These are phyloP conservation scores for Pogonus chalceus DNA, from an alignment of 1,140 invertebrate genomes.

Conservation along the genomic window DNA sequence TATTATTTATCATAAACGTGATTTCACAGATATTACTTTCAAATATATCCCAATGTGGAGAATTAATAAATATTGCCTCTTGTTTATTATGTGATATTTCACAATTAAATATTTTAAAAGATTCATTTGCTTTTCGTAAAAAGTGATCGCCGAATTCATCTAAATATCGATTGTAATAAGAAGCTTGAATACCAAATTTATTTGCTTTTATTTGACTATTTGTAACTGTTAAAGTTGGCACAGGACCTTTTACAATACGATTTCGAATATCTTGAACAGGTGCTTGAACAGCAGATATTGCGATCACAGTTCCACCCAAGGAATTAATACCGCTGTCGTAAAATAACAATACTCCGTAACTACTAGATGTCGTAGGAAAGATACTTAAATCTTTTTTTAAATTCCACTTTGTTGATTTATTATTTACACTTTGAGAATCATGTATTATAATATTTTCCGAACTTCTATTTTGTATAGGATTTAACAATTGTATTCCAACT, in stretches of 20 bases:
- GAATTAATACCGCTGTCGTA: slow-evolving; percentile 72
- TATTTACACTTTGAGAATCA: slow-evolving; percentile 56
- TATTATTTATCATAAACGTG: slow-evolving; percentile 74
- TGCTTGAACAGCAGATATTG: slow-evolving; percentile 62
- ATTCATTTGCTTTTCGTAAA: slow-evolving; percentile 78
- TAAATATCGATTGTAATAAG: slow-evolving; percentile 82
- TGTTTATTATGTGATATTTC: slow-evolving; percentile 69
- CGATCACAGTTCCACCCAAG: slow-evolving; percentile 71
- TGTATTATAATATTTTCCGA: slow-evolving; percentile 70
- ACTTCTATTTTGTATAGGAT: slow-evolving; percentile 79
- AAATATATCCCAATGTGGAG: slow-evolving; percentile 74
- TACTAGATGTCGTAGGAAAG: slow-evolving; percentile 79
- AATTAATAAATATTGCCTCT: slow-evolving; percentile 71
- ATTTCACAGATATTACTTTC: slow-evolving; percentile 75
- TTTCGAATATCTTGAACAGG: slow-evolving; percentile 59
- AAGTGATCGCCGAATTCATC: slow-evolving; percentile 77
- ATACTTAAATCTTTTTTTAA: slow-evolving; percentile 69
- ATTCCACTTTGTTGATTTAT: slow-evolving; percentile 57
- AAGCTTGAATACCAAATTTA: slow-evolving; percentile 65
- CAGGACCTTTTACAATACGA: slow-evolving; percentile 60
- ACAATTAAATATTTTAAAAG: slow-evolving; percentile 65
- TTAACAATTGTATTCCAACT: slow-evolving; percentile 71
- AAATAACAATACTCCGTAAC: slow-evolving; percentile 68
- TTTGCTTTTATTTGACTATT: slow-evolving; percentile 73
- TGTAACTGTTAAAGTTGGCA: slow-evolving; percentile 58